Evolutionary conservation across 2,113 vertebrate genomes (phyloP).

Genomic region (Hippocampus comes): DNA sequence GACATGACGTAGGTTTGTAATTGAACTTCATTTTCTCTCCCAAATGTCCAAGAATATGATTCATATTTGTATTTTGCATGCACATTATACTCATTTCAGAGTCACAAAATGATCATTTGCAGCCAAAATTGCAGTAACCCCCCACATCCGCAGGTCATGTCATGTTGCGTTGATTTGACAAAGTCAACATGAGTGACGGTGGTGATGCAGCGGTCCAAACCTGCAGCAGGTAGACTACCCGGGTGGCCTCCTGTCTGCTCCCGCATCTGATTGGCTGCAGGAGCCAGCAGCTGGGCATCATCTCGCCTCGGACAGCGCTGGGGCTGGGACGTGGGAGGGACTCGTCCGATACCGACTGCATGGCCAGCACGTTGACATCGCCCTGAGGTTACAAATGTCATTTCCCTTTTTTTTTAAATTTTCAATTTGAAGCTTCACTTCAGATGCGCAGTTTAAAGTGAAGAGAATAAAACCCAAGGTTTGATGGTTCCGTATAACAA

Average conservation of each 20-base stretch:
- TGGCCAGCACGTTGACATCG: slow-evolving; percentile 78
- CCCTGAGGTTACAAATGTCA: slow-evolving; percentile 64
- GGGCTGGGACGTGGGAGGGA: slow-evolving; percentile 85
- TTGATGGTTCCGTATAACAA: no score
- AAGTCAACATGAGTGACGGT: not conserved
- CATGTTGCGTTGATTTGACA: not conserved
- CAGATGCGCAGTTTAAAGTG: not conserved
- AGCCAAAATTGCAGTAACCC: no score
- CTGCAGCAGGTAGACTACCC: slow-evolving; percentile 86
- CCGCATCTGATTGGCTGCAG: slow-evolving; percentile 79
- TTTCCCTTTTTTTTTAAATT: no score
- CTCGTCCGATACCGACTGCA: slow-evolving; percentile 89
- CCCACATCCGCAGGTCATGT: no score
- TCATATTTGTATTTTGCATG: no score
- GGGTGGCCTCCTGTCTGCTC: slow-evolving; percentile 73
- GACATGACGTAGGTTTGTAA: no score
- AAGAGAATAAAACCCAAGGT: not conserved
- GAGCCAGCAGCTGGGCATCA: slow-evolving; percentile 93
- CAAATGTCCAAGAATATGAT: no score
- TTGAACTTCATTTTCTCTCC: no score
- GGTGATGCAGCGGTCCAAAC: slow-evolving; percentile 60
- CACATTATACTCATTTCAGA: no score
- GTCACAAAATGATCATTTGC: no score
- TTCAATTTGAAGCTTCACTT: not conserved
- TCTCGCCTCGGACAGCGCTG: slow-evolving; percentile 86